Evolutionary conservation across 2,113 vertebrate genomes (phyloP).

Genomic region (Ariopsis seemanni): DNA sequence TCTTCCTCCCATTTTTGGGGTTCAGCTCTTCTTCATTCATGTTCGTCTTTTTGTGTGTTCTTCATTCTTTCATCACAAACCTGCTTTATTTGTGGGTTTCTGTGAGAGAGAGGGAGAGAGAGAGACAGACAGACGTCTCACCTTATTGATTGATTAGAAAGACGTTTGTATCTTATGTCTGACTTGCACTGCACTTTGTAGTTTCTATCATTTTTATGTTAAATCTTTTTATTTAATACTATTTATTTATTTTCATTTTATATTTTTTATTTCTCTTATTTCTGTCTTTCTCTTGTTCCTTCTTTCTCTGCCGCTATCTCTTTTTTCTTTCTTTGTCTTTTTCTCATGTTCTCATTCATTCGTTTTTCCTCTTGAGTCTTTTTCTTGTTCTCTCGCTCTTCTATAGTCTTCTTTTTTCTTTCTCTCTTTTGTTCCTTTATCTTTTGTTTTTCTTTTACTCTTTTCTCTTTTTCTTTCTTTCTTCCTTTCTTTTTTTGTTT

Average conservation of each 20-base stretch:
- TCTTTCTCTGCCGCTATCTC: background rate
- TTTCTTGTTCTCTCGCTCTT: too few species aligned
- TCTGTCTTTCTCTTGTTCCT: background rate
- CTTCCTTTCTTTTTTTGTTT: background rate
- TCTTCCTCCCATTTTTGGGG: background rate
- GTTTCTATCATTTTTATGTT: background rate
- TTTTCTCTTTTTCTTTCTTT: background rate
- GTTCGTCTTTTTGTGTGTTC: background rate
- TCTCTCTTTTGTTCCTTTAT: background rate
- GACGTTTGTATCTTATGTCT: background rate
- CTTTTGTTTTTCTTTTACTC: background rate
- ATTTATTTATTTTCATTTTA: background rate
- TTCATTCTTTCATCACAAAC: constrained; percentile 8
- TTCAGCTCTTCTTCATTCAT: background rate
- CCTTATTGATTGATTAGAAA: background rate
- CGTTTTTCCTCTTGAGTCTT: background rate
- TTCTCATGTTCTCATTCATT: background rate
- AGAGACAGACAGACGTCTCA: background rate
- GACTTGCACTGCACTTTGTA: constrained; percentile 28
- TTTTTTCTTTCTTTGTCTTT: background rate
- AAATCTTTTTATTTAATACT: background rate
- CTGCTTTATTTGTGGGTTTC: constrained; percentile 1
- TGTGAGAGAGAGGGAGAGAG: background rate
- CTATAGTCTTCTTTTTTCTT: background rate
- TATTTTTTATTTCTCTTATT: background rate